Conservation (phyloP, 2,797 vertebrate genomes). For the Microctenopoma lineatum region DNA sequence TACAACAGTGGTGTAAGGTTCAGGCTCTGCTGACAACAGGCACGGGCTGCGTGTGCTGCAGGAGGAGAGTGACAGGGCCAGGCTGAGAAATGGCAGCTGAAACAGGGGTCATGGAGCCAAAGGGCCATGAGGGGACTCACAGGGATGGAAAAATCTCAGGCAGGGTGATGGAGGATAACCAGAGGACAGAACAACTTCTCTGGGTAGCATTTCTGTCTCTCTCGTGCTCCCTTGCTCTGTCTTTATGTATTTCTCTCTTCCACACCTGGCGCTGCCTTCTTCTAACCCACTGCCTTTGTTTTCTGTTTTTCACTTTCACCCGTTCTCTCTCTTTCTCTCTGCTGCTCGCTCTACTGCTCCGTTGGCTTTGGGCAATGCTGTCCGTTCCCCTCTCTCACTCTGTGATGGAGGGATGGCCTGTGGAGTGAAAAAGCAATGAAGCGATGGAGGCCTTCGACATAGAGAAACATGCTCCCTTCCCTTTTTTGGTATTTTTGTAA, state of each 20-base stretch:
- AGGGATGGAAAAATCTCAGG: slow-evolving; percentile 63
- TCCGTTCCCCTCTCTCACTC: slow-evolving; percentile 79
- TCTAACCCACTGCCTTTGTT: slow-evolving; percentile 15
- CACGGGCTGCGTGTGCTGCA: slow-evolving; percentile 42
- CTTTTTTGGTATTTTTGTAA: slow-evolving; percentile 31
- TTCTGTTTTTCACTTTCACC: slow-evolving; percentile 27
- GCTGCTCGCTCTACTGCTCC: slow-evolving; percentile 72
- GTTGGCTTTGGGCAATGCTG: slow-evolving; percentile 71
- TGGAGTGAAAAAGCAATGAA: slow-evolving; percentile 68
- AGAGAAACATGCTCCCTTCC: slow-evolving; percentile 30
- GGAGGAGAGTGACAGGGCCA: slow-evolving; percentile 62
- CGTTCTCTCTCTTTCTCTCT: slow-evolving; percentile 29
- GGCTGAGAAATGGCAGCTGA: slow-evolving; percentile 62
- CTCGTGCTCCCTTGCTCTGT: slow-evolving; percentile 51
- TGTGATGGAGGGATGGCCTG: slow-evolving; percentile 76
- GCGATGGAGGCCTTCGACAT: slow-evolving; percentile 61
- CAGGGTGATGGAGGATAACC: slow-evolving; percentile 71
- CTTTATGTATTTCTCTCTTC: slow-evolving; percentile 46
- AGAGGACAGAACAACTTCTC: slow-evolving; percentile 52
- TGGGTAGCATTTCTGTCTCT: slow-evolving; percentile 41
- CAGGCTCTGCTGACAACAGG: slow-evolving; percentile 69
- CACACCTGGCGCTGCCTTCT: slow-evolving; percentile 53
- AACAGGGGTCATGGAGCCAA: slow-evolving; percentile 71
- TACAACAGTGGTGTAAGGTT: slow-evolving; percentile 68
- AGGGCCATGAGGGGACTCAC: slow-evolving; percentile 71